These are phyloP conservation scores for Sebastolobus alascanus DNA, from an alignment of 2,797 vertebrate genomes.

Conservation along the genomic window DNA sequence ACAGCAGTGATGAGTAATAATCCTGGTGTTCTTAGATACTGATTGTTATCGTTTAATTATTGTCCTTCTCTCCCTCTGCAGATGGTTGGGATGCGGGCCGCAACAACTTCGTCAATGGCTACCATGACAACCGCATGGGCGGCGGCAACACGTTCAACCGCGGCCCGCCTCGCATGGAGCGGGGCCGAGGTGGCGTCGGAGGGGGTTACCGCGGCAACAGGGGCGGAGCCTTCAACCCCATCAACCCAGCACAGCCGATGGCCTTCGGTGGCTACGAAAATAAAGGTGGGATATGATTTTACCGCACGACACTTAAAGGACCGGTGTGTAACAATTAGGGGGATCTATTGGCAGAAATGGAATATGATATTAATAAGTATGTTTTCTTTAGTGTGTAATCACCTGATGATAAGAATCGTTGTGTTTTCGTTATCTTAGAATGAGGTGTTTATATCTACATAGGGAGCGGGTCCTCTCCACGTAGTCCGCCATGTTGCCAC, in stretches of 20 bases:
- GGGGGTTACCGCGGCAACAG: slow-evolving; percentile 83
- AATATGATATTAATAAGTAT: too few species aligned
- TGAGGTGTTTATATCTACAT: too few species aligned
- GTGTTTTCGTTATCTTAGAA: too few species aligned
- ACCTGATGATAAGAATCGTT: too few species aligned
- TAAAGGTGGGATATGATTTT: slow-evolving; percentile 75
- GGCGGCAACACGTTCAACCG: slow-evolving; percentile 81
- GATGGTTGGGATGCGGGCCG: slow-evolving; percentile 84
- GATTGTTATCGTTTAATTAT: neutral
- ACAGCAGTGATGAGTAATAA: neutral
- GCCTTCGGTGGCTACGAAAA: slow-evolving; percentile 78
- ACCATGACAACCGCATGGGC: slow-evolving; percentile 85
- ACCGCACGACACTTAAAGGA: neutral
- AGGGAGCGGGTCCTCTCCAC: too few species aligned
- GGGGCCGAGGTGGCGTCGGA: slow-evolving; percentile 79
- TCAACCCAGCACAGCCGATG: slow-evolving; percentile 80
- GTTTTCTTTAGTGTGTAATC: too few species aligned
- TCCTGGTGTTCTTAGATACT: neutral
- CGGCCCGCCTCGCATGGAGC: slow-evolving; percentile 82
- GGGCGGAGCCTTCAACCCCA: slow-evolving; percentile 80
- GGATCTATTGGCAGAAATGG: too few species aligned
- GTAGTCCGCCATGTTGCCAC: too few species aligned
- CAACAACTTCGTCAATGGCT: slow-evolving; percentile 88
- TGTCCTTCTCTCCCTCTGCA: slow-evolving; percentile 46
- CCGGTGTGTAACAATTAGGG: too few species aligned